Conservation (phyloP, 2,888 invertebrate species). For the Ptychoptera contaminata region DNA sequence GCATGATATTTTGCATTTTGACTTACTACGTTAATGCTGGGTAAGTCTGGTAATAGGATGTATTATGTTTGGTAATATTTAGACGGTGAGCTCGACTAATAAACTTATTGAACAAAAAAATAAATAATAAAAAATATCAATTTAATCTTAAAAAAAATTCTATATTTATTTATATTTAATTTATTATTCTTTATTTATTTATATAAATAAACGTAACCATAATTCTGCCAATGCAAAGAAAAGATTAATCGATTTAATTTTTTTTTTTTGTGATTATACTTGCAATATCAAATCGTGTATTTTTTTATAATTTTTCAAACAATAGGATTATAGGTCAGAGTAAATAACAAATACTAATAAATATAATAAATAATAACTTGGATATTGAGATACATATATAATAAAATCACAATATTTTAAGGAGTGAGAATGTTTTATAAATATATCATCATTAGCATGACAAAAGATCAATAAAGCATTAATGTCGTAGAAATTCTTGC, state of each 20-base stretch:
- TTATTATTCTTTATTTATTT: too few relatives aligned
- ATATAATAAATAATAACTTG: not conserved
- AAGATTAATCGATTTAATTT: not conserved
- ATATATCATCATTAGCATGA: slow-evolving; percentile 1
- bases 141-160: too few relatives aligned
- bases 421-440: not conserved
- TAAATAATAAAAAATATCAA: too few relatives aligned
- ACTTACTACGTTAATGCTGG: too few relatives aligned
- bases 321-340: not conserved
- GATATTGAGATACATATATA: not conserved
- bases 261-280: not conserved
- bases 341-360: not conserved
- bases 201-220: not conserved
- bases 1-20: too few relatives aligned
- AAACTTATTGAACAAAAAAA: too few relatives aligned
- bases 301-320: not conserved
- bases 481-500: not conserved
- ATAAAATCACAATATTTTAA: not conserved
- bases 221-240: not conserved
- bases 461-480: slow-evolving; percentile 3
- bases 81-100: too few relatives aligned
- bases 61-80: too few relatives aligned
- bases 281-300: not conserved
- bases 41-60: too few relatives aligned
- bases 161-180: too few relatives aligned